Evolutionary conservation across 2,888 invertebrate genomes (phyloP), one percentile per base, ranked within the genome.

Genomic region (Ornithoptera priamus): DNA sequence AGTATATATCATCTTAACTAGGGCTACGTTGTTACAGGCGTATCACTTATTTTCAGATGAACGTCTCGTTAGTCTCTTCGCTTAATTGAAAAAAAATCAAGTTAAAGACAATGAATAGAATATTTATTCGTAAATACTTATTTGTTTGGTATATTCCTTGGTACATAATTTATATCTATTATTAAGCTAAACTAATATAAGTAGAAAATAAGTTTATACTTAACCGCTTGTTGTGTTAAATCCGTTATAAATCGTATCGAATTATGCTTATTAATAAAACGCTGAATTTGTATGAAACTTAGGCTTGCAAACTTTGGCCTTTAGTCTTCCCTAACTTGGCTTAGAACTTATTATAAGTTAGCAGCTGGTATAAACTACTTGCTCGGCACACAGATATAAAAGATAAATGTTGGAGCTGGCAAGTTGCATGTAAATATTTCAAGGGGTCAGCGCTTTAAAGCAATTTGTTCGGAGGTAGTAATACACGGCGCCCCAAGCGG

Each of bases 401-500:
- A 69, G 69, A 62, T 69, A 66, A 62, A 66, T 66, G 69, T 62
- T 58, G 50, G 62, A 69, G 62, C 62, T 46, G 62, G 67, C 60
- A 59, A 67, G 66, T 63, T 70, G 70, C 67, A 70, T 70, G 67
- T 70, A 67, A 70, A 70, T 70, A 69, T 69, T 70, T 63, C 70
- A 56, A 63, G 67, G 67, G 70, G 70, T 70, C 70, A 70, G 67
- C 70, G 62, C 67, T 70, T 70, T 70, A 70, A 70, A 70, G 70
- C 67, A 70, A 70, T 70, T 70, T 70, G 70, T 70, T 67, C 67
- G 58, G 58, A 63, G 70, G 63, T 65, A 64, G 68, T 64, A 70
- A 70, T 70, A 70, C 70, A 70, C 59, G 65, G 50, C 39, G 67
- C 70, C 63, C 39, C 59, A 36, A 67, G 70, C 60, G 56, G 59